phyloP scores from a whole-genome alignment of 2,113 vertebrate species.

The Tinamus guttatus region DNA sequence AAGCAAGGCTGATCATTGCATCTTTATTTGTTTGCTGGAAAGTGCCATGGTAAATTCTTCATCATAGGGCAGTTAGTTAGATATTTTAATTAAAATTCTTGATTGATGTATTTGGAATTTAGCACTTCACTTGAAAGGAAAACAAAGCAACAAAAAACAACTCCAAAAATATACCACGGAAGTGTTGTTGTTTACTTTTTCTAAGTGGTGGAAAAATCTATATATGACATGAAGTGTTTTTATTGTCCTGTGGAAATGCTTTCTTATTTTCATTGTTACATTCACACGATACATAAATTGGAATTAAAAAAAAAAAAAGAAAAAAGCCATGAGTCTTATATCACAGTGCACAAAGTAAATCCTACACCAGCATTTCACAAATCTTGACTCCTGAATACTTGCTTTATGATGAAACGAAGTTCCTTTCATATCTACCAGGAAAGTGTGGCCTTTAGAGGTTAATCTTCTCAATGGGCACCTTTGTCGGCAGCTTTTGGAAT shows the following conservation, averaged over 20 bases:
- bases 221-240: neutral
- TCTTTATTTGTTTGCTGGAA: constrained; percentile 8
- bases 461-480: neutral
- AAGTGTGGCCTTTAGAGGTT: neutral
- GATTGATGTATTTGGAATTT: neutral
- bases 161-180: neutral
- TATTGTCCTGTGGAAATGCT: neutral
- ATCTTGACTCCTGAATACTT: neutral
- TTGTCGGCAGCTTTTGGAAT: neutral
- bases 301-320: neutral
- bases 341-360: neutral
- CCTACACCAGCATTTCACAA: neutral
- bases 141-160: neutral
- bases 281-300: neutral
- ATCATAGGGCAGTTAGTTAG: neutral
- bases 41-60: neutral
- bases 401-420: neutral
- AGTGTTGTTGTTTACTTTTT: neutral
- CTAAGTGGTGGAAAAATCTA: neutral
- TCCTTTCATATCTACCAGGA: neutral
- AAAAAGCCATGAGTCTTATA: neutral
- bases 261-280: neutral
- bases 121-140: neutral
- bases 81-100: neutral
- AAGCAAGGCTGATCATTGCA: neutral